These are phyloP conservation scores for Hemaris fuciformis DNA, from an alignment of 2,888 invertebrate species.

Conservation along the genomic window DNA sequence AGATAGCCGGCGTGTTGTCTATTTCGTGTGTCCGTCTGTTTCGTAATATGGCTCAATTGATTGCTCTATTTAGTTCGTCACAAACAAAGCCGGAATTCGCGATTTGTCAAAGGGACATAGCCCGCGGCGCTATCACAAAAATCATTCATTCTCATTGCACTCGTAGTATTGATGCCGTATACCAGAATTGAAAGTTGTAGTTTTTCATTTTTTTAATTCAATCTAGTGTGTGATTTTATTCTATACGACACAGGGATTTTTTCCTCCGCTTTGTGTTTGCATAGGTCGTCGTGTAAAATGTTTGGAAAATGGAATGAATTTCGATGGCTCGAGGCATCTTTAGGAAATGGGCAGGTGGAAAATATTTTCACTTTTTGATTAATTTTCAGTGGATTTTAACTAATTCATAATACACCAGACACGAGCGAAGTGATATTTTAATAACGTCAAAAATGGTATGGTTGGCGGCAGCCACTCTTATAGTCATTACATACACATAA, in stretches of 20 bases:
- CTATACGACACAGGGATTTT: not conserved
- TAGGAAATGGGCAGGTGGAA: not conserved
- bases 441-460: no score
- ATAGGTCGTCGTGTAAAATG: not conserved
- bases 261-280: not conserved
- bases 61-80: slow-evolving; percentile 2
- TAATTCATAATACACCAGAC: no score
- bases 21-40: not conserved
- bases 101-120: slow-evolving; percentile 6
- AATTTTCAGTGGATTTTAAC: not conserved
- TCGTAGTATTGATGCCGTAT: slow-evolving; percentile 1
- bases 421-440: no score
- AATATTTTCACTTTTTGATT: not conserved
- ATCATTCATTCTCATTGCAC: slow-evolving; percentile 14
- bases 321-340: not conserved
- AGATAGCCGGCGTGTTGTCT: not conserved
- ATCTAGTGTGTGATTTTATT: slow-evolving; percentile 4
- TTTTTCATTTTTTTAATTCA: slow-evolving; percentile 4
- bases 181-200: not conserved
- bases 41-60: not conserved
- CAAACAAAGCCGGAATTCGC: slow-evolving; percentile 3
- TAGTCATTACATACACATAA: no score
- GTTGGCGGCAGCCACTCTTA: no score
- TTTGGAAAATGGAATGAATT: not conserved
- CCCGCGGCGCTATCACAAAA: not conserved